These are phyloP conservation scores for Ptychodera flava DNA, from an alignment of 35 echinoderm and acorn worm genomes.

Conservation along the genomic window DNA sequence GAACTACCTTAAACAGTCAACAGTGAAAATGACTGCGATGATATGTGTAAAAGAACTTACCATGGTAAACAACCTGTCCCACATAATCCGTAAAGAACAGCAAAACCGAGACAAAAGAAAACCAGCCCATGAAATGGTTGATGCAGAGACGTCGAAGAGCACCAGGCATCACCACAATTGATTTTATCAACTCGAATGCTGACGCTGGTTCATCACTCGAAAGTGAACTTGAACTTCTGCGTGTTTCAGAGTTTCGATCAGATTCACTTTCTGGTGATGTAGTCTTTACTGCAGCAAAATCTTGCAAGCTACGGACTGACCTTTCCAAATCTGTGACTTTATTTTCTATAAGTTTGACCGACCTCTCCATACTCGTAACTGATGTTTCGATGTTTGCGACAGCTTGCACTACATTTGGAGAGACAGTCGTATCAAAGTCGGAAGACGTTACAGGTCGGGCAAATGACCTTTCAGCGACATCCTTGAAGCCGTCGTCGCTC, in stretches of 20 bases:
- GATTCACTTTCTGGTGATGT: background rate
- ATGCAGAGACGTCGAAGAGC: slow-evolving; percentile 14
- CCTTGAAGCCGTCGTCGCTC: background rate
- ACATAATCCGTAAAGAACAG: slow-evolving; percentile 38
- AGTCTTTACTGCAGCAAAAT: background rate
- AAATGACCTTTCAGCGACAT: background rate
- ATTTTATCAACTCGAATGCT: background rate
- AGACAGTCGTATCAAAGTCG: background rate
- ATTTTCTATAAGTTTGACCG: background rate
- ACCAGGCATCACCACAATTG: slow-evolving; percentile 19
- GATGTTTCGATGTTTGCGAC: background rate
- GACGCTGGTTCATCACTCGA: background rate
- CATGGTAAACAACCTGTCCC: slow-evolving; percentile 26
- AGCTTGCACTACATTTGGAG: background rate
- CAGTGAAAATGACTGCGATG: no score
- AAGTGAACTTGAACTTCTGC: background rate
- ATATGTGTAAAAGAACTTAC: no score
- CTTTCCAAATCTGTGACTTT: background rate
- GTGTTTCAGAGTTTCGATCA: background rate
- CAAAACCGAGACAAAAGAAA: background rate
- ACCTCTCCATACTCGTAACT: background rate
- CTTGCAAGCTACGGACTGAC: background rate
- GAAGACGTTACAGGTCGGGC: background rate
- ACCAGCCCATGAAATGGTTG: slow-evolving; percentile 22
- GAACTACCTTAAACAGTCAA: no score